A percentile compares a stretch with the other conserved stretches of the same genome.
Evolutionary conservation across 2,797 vertebrate species (phyloP).

Genomic region (Mormyrops attenuatus): DNA sequence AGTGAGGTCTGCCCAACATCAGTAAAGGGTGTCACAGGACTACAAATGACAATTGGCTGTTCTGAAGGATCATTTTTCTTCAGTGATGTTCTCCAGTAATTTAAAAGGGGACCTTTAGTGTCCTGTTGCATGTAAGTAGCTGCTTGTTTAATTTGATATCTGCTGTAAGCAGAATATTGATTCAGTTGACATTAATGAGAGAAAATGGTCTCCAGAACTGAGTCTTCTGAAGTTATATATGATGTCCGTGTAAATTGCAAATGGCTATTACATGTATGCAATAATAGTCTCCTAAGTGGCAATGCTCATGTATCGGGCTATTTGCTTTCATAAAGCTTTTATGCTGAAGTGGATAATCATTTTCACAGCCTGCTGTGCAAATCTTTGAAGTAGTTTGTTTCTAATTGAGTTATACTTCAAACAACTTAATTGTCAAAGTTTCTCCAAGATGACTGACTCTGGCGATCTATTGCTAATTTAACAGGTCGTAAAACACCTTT

Average conservation of each 20-base stretch:
- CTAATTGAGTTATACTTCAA: conserved; percentile 53
- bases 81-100: background rate
- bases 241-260: conserved; percentile 30
- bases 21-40: background rate
- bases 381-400: conserved; percentile 42
- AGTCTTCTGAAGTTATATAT: conserved; percentile 26
- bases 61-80: background rate
- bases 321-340: conserved; percentile 42
- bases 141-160: conserved; percentile 3
- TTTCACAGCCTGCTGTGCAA: conserved; percentile 38
- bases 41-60: background rate
- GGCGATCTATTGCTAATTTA: conserved; percentile 61
- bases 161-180: conserved; percentile 30
- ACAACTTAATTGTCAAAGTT: conserved; percentile 54
- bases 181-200: conserved; percentile 32
- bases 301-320: conserved; percentile 34
- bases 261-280: conserved; percentile 34
- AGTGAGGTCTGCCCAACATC: background rate
- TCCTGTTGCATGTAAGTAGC: background rate
- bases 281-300: conserved; percentile 31
- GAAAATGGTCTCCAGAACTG: conserved; percentile 38
- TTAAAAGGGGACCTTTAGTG: background rate
- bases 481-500: conserved; percentile 57
- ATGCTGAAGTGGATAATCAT: conserved; percentile 35
- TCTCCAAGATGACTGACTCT: conserved; percentile 60